phyloP scores from a whole-genome alignment of 2,888 invertebrate species.

The Conistra vaccinii region DNA sequence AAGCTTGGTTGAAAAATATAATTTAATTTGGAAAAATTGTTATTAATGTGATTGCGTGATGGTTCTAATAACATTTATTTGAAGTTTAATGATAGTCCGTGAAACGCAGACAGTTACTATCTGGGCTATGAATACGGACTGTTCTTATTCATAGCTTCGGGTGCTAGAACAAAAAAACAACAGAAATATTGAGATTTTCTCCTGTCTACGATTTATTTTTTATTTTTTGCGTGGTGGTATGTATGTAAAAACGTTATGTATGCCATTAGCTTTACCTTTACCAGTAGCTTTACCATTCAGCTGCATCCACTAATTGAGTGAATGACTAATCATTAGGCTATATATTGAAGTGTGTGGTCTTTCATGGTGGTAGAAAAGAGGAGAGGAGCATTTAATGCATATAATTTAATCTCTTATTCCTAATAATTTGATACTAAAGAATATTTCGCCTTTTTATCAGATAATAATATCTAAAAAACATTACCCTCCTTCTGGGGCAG shows the following conservation, averaged over 20 bases:
- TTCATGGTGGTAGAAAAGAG: too few species aligned
- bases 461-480: too few species aligned
- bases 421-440: not conserved
- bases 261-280: constrained; percentile 5
- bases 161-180: constrained; percentile 36
- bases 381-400: not conserved
- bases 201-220: not conserved
- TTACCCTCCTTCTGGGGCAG: too few species aligned
- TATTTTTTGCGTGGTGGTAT: not conserved
- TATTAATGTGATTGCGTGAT: constrained; percentile 57
- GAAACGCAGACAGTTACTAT: constrained; percentile 57
- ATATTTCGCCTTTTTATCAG: not conserved
- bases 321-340: not conserved
- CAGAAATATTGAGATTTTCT: constrained; percentile 31
- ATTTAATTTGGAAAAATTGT: constrained; percentile 40
- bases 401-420: not conserved
- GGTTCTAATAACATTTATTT: constrained; percentile 69
- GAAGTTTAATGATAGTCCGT: constrained; percentile 74
- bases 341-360: constrained; percentile 5
- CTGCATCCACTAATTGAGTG: not conserved
- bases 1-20: constrained; percentile 29
- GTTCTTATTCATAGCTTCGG: constrained; percentile 67
- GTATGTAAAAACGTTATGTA: not conserved
- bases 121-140: constrained; percentile 24
- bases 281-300: not conserved